Base-by-base conservation (phyloP, 2,797 vertebrate genomes). In the Amniataba percoides region DNA sequence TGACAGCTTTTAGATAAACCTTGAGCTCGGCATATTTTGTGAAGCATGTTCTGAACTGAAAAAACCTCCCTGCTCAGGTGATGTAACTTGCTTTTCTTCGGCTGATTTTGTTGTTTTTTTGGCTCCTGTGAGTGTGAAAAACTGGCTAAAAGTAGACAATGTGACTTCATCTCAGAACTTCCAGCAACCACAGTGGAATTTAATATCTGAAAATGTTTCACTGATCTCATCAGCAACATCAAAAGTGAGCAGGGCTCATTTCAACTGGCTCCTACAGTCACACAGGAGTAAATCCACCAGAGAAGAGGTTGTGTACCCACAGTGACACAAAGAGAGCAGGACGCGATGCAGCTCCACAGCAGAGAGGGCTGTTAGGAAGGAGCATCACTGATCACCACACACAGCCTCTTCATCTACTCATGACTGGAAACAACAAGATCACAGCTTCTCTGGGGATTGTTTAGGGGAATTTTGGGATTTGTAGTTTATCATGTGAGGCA, bases 291-390 rank as follows among this genome's bases (percentile, higher is more conserved):
- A 60, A 75, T 55, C 60, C n/a, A 46, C 21, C 10, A 39, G 39
- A 43, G 46, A 48, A 46, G 43, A 80, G 45, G 59, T 34, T 64
- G 7, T 39, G 56, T 64, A 45, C 73, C 65, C 66, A 67, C 69
- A 34, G 27, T 2, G 18, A 42, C 7, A 55, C 31, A 55, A 66
- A 59, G n/a, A 59, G 62, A 57, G 5, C 21, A 42, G 42, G 34
- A 48, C 25, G 31, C 15, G 14, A 27, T 27, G 56, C 31, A 60
- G 19, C 52, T 46, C 11, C 42, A 31, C 8, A 2, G 9, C 27
- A 40, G 4, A 3, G 45, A 15, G 19, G 56, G 21, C 3, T 49
- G 14, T 23, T 40, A 16, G 10, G 25, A 23, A 42, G 23, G 64
- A 31, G 48, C 34, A 7, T 25, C 39, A 39, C n/a, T 11, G 31